Conservation (phyloP, 2,888 invertebrate species). For the Eurois occulta region DNA sequence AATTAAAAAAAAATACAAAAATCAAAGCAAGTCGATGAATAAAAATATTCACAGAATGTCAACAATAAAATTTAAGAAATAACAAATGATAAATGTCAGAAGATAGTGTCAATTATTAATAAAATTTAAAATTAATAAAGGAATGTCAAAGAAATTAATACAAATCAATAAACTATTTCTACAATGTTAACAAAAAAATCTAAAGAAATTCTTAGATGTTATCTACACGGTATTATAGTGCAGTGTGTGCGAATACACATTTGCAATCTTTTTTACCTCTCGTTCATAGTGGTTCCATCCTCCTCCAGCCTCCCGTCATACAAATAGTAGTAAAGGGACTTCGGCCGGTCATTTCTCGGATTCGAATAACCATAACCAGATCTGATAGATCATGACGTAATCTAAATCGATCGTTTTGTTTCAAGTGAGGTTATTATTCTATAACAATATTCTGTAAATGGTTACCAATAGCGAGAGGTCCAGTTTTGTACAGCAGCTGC, state of each 20-base stretch:
- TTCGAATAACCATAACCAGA: neutral
- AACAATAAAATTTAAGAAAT: too few relatives aligned
- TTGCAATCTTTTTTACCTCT: neutral
- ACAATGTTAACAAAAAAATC: too few relatives aligned
- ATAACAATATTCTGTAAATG: neutral
- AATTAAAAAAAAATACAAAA: too few relatives aligned
- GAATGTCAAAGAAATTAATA: too few relatives aligned
- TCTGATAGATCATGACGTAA: neutral
- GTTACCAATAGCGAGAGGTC: constrained; percentile 3
- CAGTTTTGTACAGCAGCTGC: constrained; percentile 10
- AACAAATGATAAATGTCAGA: too few relatives aligned
- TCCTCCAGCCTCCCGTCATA: neutral
- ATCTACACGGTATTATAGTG: neutral
- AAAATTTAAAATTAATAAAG: too few relatives aligned
- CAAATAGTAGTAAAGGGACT: neutral
- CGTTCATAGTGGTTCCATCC: neutral
- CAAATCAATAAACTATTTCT: too few relatives aligned
- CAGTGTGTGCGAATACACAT: neutral
- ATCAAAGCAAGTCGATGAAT: too few relatives aligned
- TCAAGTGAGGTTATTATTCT: neutral
- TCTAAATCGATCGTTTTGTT: neutral
- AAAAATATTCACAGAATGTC: too few relatives aligned
- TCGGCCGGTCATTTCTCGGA: neutral
- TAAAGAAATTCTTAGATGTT: too few relatives aligned
- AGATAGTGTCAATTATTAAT: too few relatives aligned